Evolutionary conservation across 2,797 vertebrate genomes (phyloP).

Genomic region (Micromesistius poutassou): DNA sequence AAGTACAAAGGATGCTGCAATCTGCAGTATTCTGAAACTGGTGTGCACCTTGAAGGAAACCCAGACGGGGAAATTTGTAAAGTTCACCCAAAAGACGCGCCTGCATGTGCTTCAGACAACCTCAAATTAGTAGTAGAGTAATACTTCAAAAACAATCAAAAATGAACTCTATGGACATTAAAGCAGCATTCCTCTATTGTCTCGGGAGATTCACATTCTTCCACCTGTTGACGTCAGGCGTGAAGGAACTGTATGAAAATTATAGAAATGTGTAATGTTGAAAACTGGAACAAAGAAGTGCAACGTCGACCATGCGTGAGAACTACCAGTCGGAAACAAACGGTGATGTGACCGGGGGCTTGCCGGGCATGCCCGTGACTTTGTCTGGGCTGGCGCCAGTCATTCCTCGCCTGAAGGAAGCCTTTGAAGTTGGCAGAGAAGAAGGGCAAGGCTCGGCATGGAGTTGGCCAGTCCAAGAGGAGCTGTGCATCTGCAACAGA

Average conservation of each 20-base stretch:
- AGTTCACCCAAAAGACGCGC: constrained; percentile 23
- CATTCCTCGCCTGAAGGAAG: constrained; percentile 19
- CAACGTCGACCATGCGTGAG: constrained; percentile 25
- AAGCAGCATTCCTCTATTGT: constrained; percentile 23
- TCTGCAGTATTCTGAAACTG: constrained; percentile 16
- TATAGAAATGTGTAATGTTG: constrained; percentile 26
- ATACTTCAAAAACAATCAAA: constrained; percentile 25
- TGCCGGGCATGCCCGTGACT: constrained; percentile 28
- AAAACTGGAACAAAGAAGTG: constrained; percentile 11
- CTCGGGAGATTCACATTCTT: constrained; percentile 14
- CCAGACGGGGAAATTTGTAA: not conserved
- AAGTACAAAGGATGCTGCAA: constrained; percentile 39
- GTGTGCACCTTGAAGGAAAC: too few species aligned
- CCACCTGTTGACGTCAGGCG: constrained; percentile 27
- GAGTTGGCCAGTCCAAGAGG: not conserved
- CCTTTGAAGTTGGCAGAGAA: constrained; percentile 25
- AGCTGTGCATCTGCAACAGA: constrained; percentile 19
- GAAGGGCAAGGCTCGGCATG: constrained; percentile 20
- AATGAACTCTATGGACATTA: constrained; percentile 31
- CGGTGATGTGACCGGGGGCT: constrained; percentile 19
- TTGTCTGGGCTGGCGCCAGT: constrained; percentile 26
- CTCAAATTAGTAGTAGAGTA: constrained; percentile 13
- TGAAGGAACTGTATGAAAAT: constrained; percentile 18
- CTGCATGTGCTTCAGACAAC: constrained; percentile 29
- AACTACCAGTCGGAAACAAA: constrained; percentile 31